Evolutionary conservation across 2,113 vertebrate genomes (phyloP).

Genomic region (Natator depressus): DNA sequence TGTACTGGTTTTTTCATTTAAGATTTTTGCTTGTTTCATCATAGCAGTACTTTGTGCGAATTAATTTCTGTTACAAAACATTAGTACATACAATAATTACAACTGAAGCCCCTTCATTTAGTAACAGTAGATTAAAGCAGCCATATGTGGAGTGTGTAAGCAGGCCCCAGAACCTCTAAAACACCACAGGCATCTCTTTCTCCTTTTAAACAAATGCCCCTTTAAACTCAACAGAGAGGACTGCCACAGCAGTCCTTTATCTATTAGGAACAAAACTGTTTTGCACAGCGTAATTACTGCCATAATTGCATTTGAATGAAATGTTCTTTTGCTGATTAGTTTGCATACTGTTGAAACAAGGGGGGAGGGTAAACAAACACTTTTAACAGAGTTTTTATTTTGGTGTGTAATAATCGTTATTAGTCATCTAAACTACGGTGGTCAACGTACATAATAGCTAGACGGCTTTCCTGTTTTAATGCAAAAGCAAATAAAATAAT

Average conservation of each 20-base stretch:
- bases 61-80: neutral
- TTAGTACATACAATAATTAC: neutral
- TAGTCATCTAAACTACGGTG: slow-evolving; percentile 24
- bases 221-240: neutral
- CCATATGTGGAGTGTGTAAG: neutral
- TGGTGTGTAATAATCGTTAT: neutral
- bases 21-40: neutral
- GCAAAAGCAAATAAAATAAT: neutral
- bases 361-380: slow-evolving; percentile 44
- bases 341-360: neutral
- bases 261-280: neutral
- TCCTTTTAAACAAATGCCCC: neutral
- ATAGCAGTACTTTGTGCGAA: neutral
- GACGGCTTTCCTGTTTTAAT: neutral
- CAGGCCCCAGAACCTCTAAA: neutral
- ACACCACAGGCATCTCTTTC: neutral
- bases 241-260: neutral
- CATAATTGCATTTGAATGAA: slow-evolving; percentile 51
- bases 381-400: slow-evolving; percentile 20
- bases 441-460: neutral
- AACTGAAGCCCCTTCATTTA: neutral
- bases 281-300: neutral
- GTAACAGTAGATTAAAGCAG: neutral
- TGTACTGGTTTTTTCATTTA: neutral
- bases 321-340: slow-evolving; percentile 33